phyloP scores from a whole-genome alignment of 2,797 vertebrate species.

The Gallinago nigripennis region DNA sequence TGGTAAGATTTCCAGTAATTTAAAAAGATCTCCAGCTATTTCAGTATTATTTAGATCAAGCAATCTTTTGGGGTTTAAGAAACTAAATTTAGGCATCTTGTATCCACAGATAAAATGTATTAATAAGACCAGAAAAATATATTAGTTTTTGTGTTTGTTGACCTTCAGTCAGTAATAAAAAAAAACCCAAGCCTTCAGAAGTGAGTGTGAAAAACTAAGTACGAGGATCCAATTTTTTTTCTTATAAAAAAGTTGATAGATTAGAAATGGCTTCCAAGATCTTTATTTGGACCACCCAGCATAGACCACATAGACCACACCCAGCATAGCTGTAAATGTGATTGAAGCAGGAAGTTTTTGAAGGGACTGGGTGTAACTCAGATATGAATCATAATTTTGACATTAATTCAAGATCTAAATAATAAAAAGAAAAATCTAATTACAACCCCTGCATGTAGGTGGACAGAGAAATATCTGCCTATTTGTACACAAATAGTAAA shows the following conservation, averaged over 20 bases:
- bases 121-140: not conserved
- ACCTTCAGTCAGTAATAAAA: not conserved
- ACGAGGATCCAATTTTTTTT: not conserved
- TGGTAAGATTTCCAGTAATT: not conserved
- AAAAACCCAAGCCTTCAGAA: not conserved
- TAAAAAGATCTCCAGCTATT: not conserved
- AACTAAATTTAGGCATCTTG: not conserved
- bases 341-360: not conserved
- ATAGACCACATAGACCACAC: not conserved
- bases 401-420: not conserved
- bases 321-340: not conserved
- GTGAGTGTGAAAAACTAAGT: not conserved
- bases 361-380: not conserved
- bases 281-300: not conserved
- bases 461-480: slow-evolving; percentile 7
- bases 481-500: not conserved
- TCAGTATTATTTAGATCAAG: not conserved
- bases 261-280: not conserved
- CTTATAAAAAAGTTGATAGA: not conserved
- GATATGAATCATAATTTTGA: not conserved
- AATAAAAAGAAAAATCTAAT: not conserved
- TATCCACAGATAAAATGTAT: not conserved
- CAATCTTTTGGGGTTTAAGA: not conserved
- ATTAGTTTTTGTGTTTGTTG: not conserved
- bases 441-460: not conserved